Evolutionary conservation across 2,888 invertebrate genomes (phyloP).

Genomic region (Lasioglossum morio): DNA sequence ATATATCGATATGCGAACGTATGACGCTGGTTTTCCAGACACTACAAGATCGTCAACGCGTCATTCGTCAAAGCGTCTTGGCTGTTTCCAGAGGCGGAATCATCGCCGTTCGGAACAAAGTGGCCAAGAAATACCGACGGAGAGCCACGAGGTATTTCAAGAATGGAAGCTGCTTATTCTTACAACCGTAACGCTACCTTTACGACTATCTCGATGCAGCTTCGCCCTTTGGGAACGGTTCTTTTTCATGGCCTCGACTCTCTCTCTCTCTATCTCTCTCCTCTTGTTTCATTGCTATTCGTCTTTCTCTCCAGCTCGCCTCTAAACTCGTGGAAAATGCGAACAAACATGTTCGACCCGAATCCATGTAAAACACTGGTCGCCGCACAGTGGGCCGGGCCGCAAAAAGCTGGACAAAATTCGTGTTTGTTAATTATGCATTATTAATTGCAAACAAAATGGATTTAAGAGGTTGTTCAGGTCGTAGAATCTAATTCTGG

Average conservation of each 20-base stretch:
- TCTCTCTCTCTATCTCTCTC: neutral
- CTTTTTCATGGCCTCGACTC: conserved; percentile 36
- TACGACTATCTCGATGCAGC: conserved; percentile 49
- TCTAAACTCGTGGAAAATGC: conserved; percentile 26
- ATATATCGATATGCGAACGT: neutral
- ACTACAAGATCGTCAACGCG: conserved; percentile 16
- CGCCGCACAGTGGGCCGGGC: neutral
- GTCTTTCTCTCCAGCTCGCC: neutral
- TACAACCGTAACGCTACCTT: conserved; percentile 49
- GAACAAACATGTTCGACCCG: conserved; percentile 15
- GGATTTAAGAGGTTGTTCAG: neutral
- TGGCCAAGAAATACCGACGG: conserved; percentile 32
- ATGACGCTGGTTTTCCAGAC: neutral
- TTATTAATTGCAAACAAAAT: neutral
- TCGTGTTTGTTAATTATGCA: neutral
- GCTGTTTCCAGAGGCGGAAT: conserved; percentile 14
- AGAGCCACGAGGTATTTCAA: conserved; percentile 38
- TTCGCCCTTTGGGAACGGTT: conserved; percentile 48
- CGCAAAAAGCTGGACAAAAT: neutral
- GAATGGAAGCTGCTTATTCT: conserved; percentile 42
- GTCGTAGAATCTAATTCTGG: neutral
- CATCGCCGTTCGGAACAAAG: conserved; percentile 36
- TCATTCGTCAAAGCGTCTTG: neutral
- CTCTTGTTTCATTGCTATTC: neutral
- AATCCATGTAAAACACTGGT: conserved; percentile 22